phyloP scores from a whole-genome alignment of 2,113 vertebrate species.

The Dicentrarchus labrax region DNA sequence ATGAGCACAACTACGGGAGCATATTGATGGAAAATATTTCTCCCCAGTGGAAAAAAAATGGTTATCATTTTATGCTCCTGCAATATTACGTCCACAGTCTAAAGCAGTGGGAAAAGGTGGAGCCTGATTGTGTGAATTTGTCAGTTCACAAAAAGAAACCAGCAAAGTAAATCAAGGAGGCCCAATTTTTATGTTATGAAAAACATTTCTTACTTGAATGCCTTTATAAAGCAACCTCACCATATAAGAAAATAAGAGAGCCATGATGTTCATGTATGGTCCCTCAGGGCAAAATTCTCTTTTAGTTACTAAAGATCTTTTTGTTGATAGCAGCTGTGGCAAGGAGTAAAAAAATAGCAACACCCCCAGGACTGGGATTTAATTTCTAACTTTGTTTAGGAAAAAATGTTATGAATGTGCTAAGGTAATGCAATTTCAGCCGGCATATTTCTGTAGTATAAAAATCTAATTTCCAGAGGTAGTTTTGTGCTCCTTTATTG shows the following conservation, averaged over 20 bases:
- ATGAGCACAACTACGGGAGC: constrained; percentile 33
- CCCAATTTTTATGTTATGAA: not conserved
- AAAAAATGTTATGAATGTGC: constrained; percentile 66
- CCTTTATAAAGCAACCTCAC: constrained; percentile 13
- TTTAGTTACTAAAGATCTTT: constrained; percentile 60
- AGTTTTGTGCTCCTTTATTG: constrained; percentile 78
- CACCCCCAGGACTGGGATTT: constrained; percentile 72
- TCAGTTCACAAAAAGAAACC: constrained; percentile 32
- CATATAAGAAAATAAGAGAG: constrained; percentile 23
- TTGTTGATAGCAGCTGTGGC: constrained; percentile 52
- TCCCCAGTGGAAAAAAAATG: not conserved
- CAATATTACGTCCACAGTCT: constrained; percentile 19
- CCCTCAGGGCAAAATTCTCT: constrained; percentile 38
- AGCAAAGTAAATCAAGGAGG: constrained; percentile 15
- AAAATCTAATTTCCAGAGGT: constrained; percentile 81
- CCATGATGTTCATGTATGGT: constrained; percentile 5
- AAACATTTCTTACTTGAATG: constrained; percentile 15
- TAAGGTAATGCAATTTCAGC: constrained; percentile 76
- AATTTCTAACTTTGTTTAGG: constrained; percentile 76
- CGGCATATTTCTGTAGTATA: constrained; percentile 77
- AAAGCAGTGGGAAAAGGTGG: constrained; percentile 13
- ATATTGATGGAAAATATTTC: constrained; percentile 53
- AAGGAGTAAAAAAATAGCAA: constrained; percentile 63
- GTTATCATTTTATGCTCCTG: constrained; percentile 43
- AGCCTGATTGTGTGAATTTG: constrained; percentile 5